Base-by-base conservation (phyloP, 2,888 invertebrate genomes). In the Agrilus mali region DNA sequence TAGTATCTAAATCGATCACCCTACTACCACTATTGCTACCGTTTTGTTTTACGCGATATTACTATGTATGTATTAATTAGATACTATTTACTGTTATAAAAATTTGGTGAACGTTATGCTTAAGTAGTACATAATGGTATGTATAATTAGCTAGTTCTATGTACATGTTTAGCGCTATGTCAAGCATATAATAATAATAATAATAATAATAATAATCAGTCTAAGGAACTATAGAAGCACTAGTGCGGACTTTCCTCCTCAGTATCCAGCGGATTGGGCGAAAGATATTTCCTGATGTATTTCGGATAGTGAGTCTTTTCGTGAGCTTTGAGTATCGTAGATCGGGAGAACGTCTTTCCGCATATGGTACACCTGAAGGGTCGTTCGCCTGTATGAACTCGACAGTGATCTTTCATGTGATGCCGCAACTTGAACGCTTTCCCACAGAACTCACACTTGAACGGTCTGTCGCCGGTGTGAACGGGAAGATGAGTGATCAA, bases 361-460 rank as follows among this genome's bases (percentile, higher is more conserved):
- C 90, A 90, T 56, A 89, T 73, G 49, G 82, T 80, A 69, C 89
- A 90, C 57, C 88, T 79, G 73, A 90, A 90, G 38, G 89, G 89
- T 55, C 89, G 74, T 67, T 90, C 89, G 55, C 90, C 90, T 56
- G 89, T 90, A 67, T 90, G 90, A 50, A 90, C 89, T 61, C 89
- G 80, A 72, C 88, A 89, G 66, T 90, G 90, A 72, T 90, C 89
- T 71, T 90, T 90, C 89, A 90, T 89, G 72, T 90, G 89, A 67
- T 90, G 89, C 50, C 89, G 77, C 61, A 90, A 72, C 67, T 90
- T 90, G 74, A 90, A 90, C 56, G 89, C 89, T 71, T 90, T 90
- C 52, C 89, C 89, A 70, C 90, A 90, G 72, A 88, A 90, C 68
- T 90, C 89, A 74, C 89, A 90, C 71, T 88, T 89, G 70, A 89